phyloP scores from a whole-genome alignment of 1,140 invertebrate genomes.

The Halesus radiatus region DNA sequence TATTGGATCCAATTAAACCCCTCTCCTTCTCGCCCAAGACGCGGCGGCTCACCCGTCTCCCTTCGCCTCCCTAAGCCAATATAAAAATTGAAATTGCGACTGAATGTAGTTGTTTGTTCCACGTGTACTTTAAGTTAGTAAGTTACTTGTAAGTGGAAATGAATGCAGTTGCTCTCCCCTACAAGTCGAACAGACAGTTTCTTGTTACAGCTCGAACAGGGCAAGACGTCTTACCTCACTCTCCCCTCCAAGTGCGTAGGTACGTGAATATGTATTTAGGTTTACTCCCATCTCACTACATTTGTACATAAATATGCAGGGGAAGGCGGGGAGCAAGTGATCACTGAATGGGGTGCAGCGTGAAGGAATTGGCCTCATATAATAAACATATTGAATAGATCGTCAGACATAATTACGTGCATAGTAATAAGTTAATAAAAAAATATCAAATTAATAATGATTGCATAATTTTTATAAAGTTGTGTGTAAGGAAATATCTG shows the following conservation, averaged over 20 bases:
- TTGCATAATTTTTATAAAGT: no score
- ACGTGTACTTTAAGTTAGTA: not conserved
- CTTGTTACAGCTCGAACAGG: conserved; percentile 2
- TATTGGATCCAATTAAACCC: conserved; percentile 26
- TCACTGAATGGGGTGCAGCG: no score
- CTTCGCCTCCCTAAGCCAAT: conserved; percentile 18
- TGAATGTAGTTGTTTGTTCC: not conserved
- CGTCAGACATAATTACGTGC: no score
- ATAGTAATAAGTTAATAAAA: no score
- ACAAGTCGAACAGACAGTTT: not conserved
- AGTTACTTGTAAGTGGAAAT: conserved; percentile 11
- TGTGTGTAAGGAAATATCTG: no score
- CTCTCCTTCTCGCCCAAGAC: conserved; percentile 13
- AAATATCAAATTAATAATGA: no score
- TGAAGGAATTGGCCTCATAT: no score
- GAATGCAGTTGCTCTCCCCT: conserved; percentile 24
- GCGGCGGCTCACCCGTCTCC: not conserved
- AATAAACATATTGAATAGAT: no score
- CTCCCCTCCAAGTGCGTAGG: not conserved
- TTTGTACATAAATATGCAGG: no score
- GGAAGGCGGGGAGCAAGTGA: no score
- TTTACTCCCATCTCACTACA: not conserved
- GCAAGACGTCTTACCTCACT: not conserved
- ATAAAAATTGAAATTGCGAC: conserved; percentile 34
- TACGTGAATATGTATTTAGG: not conserved